Percentiles rank a stretch among this genome's conserved stretches.
These are phyloP conservation scores for Aphis gossypii DNA, from an alignment of 1,140 invertebrate genomes.

Conservation along the genomic window DNA sequence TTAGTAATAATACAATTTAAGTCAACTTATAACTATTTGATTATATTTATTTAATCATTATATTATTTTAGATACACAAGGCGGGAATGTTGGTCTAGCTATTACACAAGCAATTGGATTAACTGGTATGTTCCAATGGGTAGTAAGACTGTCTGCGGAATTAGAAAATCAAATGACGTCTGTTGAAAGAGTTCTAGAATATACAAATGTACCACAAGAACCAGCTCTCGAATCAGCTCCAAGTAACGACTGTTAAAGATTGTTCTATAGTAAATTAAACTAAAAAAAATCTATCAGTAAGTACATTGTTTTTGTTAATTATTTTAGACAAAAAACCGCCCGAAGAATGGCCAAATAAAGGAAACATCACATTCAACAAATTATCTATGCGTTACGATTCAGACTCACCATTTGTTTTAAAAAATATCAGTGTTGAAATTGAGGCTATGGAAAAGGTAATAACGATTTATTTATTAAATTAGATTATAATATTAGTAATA, in stretches of 20 bases:
- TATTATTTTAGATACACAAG: constrained; percentile 63
- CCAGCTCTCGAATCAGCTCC: constrained; percentile 64
- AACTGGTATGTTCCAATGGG: constrained; percentile 85
- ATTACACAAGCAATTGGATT: constrained; percentile 84
- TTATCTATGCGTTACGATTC: constrained; percentile 70
- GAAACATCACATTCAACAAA: constrained; percentile 73
- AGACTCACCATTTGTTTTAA: constrained; percentile 67
- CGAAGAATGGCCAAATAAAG: constrained; percentile 73
- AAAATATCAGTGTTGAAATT: constrained; percentile 69
- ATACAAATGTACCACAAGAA: constrained; percentile 73
- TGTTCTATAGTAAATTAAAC: background rate
- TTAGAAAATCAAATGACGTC: constrained; percentile 82
- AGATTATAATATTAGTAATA: no score
- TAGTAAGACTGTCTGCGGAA: constrained; percentile 77
- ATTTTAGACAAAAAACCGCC: constrained; percentile 69
- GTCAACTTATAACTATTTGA: no score
- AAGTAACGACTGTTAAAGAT: constrained; percentile 62
- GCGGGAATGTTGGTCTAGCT: constrained; percentile 81
- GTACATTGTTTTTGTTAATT: background rate
- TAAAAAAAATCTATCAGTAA: background rate
- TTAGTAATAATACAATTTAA: background rate
- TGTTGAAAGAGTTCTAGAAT: constrained; percentile 80
- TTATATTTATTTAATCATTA: background rate
- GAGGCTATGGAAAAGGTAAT: constrained; percentile 67
- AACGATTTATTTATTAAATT: no score